Evolutionary conservation across 2,113 vertebrate genomes (phyloP), one percentile per base, ranked within the genome.

Genomic region (Platysternon megacephalum): DNA sequence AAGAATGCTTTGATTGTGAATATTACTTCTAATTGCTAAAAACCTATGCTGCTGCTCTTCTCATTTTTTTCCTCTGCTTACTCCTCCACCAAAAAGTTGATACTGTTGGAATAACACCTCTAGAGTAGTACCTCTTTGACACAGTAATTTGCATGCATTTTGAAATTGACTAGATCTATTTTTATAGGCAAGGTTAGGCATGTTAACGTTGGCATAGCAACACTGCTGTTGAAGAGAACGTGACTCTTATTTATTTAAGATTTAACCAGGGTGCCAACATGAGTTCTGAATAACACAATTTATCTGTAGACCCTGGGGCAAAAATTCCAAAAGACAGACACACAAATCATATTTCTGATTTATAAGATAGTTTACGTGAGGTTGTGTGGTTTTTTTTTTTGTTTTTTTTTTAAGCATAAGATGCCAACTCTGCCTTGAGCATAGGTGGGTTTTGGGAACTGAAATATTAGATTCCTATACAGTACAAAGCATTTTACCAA

Each of bases 211-310:
- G 95, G 86, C 96, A 93, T 72, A 81, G 96, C 94, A 98, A 94
- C 92, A 56, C 82, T 94, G 51, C 79, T 91, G 3, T 92, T 96
- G 92, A 96, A 95, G 86, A 98, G 94, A 95, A 55, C 26, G 48
- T 51, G 94, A 95, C 74, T 95, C 46, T 95, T 97, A 94, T 95
- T 97, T 97, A 94, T 84, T 96, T 94, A 89, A 93, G 89, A 90
- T 93, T 93, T 94, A 93, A 94, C 93, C 89, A 95, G 87, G 81
- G 92, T 95, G 80, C 91, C 86, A 92, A 26, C 76, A 26, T 92
- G 32, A 88, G 87, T 95, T 97, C 86, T 80, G 44, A 44, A 86
- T 96, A 94, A 84, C 28, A 51, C 72, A n/a, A 24, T 92, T 95
- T 96, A 76, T 83, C 39, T 82, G 86, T 86, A 74, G 86, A 87